These are phyloP conservation scores for Amazona guildingii DNA, from an alignment of 2,113 vertebrate genomes.

Conservation along the genomic window DNA sequence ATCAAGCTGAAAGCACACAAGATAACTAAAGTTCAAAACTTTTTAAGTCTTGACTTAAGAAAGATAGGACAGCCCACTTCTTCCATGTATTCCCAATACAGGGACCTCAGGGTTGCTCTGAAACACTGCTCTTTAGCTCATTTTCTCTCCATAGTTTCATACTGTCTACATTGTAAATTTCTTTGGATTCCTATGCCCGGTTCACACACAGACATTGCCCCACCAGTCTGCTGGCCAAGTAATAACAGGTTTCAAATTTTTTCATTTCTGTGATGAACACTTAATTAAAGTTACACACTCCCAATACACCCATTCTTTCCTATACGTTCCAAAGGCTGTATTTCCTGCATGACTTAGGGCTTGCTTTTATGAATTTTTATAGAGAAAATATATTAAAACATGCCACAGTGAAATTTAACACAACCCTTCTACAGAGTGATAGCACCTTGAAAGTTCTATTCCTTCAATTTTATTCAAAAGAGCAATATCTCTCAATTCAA, in stretches of 20 bases:
- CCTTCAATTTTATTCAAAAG: neutral
- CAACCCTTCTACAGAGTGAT: neutral
- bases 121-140: neutral
- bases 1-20: neutral
- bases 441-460: neutral
- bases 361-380: neutral
- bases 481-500: neutral
- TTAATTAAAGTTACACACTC: neutral
- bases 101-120: neutral
- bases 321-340: neutral
- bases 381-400: neutral
- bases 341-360: neutral
- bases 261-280: neutral
- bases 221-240: neutral
- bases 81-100: neutral
- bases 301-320: fast-evolving
- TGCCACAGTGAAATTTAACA: neutral
- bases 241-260: neutral
- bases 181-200: neutral
- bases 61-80: neutral
- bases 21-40: neutral
- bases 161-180: neutral
- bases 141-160: neutral
- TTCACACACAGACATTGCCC: neutral
- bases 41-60: neutral